Evolutionary conservation across 2,113 vertebrate genomes (phyloP).

Genomic region (Lampris incognitus): DNA sequence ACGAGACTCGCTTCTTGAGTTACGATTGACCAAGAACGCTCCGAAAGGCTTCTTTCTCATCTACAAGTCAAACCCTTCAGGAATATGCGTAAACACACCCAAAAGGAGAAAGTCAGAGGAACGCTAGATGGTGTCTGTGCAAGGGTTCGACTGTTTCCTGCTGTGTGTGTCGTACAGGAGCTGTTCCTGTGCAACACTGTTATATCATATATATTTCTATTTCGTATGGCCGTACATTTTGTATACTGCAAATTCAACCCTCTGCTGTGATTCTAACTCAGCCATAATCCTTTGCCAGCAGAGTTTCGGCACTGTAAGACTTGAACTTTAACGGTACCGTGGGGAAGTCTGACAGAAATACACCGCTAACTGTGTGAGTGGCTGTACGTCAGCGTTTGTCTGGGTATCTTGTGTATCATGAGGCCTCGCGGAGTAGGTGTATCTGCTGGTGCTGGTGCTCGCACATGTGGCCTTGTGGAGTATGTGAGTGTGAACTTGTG

Average conservation of each 20-base stretch:
- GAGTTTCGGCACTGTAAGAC: slow-evolving; percentile 4
- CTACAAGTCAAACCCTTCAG: slow-evolving; percentile 10
- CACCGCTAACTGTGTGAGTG: slow-evolving; percentile 9
- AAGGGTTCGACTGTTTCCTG: neutral
- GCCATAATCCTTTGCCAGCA: slow-evolving; percentile 12
- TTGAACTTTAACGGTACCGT: slow-evolving; percentile 12
- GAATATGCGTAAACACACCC: slow-evolving; percentile 26
- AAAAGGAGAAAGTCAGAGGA: slow-evolving; percentile 22
- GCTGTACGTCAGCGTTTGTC: neutral
- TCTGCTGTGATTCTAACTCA: slow-evolving; percentile 27
- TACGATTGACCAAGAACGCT: neutral
- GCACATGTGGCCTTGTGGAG: no score
- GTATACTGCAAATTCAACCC: slow-evolving; percentile 24
- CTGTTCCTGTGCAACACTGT: slow-evolving; percentile 25
- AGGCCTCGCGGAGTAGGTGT: no score
- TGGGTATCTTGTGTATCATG: no score
- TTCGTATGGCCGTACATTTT: slow-evolving; percentile 18
- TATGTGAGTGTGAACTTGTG: slow-evolving; percentile 32
- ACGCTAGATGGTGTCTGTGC: slow-evolving; percentile 10
- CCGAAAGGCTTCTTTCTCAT: slow-evolving; percentile 6
- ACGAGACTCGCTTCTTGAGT: slow-evolving; percentile 7
- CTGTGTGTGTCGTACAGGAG: neutral
- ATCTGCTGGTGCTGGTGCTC: no score
- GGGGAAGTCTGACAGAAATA: slow-evolving; percentile 38
- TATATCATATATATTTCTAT: slow-evolving; percentile 33